Base-by-base conservation (phyloP, 2,888 invertebrate species). In the Graphium colonna region DNA sequence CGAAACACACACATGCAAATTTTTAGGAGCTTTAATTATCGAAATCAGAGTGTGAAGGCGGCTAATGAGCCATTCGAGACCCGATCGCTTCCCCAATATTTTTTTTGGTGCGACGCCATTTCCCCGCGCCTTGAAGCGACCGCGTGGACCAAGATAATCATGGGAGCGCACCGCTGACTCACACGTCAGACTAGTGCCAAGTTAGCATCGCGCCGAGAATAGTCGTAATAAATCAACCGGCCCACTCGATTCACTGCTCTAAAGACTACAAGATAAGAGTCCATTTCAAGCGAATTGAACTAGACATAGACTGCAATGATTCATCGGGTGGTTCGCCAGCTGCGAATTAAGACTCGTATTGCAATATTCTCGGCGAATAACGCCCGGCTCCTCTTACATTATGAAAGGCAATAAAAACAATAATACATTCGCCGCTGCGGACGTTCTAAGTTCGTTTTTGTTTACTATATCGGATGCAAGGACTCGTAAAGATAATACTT, bases 161-260 rank as follows among this genome's bases (percentile, higher is more conserved):
- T 71, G 73, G 72, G 75, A 80, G 75, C 73, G 67, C 73, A 77
- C 76, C 70, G 71, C 71, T 85, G 84, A 87, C 68, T 87, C 87
- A 88, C 71, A 63, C 65, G 54, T 59, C 12, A 71, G 65, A 66
- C 69, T 59, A 68, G 67, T 86, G 86, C 87, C 84, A 85, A 85
- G 73, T 75, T 55, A 62, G 52, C 61, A 66, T 67, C 65, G 59
- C 62, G 60, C 62, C 58, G 63, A 67, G 52, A 68, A 64, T 68
- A 78, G 73, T 62, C 73, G 68, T 75, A 36, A 78, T 71, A 65
- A 67, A 62, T 63, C 55, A 52, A 54, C 60, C 55, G 46, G 52
- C 71, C 64, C 67, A 69, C 58, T 62, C 72, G 62, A 77, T 74
- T 73, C 66, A 68, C 63, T 66, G 72, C 79, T 79, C 62, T 82